Evolutionary conservation across 2,797 vertebrate genomes (phyloP), one percentile per base, ranked within the genome.

Genomic region (Microhierax caerulescens): DNA sequence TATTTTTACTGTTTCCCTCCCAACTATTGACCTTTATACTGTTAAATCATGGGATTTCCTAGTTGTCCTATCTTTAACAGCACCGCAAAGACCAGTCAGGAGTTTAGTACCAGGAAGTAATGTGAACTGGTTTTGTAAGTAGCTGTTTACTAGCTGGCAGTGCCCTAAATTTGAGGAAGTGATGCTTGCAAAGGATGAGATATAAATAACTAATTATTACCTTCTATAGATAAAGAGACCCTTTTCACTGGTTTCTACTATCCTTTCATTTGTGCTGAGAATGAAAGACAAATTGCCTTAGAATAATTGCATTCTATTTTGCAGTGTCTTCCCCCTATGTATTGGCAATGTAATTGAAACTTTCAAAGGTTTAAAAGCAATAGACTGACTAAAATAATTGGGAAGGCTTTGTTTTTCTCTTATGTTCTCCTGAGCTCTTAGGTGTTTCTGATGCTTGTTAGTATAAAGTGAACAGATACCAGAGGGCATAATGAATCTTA

Each of bases 11-110:
- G 36, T 83, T 83, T 85, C 65, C 83, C 53, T 82, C 65, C 36
- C 63, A 76, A 68, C 56, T 93, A 21, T 82, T 97, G 92, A 93
- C 91, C 86, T 92, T 88, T 80, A 39, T 45, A 32, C 51, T 86
- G 11, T 60, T 61, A 70, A 78, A 80, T 67, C 13, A 0, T 82
- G 93, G 72, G 84, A 89, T 95, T 94, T 95, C 85, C 47, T 85
- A 10, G 22, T 5, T 4, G 1, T 75, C 15, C 64, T 70, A 9
- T 83, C 30, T 88, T 86, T 69, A 91, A 60, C 34, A 77, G 11
- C 30, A 39, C 60, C 57, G 41, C 32, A 61, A 93, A 90, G 36
- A 64, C 20, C 18, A 51, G 28, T 34, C 34, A 69, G 54, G 69
- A 69, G 17, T 72, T 74, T 37, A 68, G n/a, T 50, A 69, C 11